phyloP scores from a whole-genome alignment of 1,140 invertebrate genomes.

The Brachionus paranguensis region DNA sequence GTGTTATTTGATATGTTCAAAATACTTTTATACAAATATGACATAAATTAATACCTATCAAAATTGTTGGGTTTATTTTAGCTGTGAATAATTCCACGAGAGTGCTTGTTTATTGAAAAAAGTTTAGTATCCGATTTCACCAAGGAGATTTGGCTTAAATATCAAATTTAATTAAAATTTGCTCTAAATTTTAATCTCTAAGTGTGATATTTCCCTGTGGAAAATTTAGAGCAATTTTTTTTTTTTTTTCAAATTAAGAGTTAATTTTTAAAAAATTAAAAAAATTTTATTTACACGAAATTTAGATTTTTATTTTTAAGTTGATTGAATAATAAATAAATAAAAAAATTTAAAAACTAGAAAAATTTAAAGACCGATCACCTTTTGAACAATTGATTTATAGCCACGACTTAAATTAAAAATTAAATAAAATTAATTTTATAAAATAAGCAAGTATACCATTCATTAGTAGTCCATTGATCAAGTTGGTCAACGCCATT shows the following conservation, averaged over 20 bases:
- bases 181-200: background rate
- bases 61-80: background rate
- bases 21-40: background rate
- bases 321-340: background rate
- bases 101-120: background rate
- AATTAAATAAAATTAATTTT: background rate
- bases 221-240: background rate
- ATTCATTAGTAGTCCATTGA: slow-evolving; percentile 3
- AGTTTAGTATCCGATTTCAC: background rate
- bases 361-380: background rate
- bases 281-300: background rate
- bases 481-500: slow-evolving; percentile 1
- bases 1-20: background rate
- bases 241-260: background rate
- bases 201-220: background rate
- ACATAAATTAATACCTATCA: background rate
- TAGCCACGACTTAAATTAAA: background rate
- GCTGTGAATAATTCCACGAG: background rate
- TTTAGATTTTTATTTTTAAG: background rate
- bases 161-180: background rate
- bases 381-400: background rate
- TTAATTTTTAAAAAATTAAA: background rate
- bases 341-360: background rate
- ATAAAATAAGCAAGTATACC: background rate
- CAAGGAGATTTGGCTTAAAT: background rate